phyloP scores from a whole-genome alignment of 2,113 vertebrate genomes.

The Tursiops truncatus region DNA sequence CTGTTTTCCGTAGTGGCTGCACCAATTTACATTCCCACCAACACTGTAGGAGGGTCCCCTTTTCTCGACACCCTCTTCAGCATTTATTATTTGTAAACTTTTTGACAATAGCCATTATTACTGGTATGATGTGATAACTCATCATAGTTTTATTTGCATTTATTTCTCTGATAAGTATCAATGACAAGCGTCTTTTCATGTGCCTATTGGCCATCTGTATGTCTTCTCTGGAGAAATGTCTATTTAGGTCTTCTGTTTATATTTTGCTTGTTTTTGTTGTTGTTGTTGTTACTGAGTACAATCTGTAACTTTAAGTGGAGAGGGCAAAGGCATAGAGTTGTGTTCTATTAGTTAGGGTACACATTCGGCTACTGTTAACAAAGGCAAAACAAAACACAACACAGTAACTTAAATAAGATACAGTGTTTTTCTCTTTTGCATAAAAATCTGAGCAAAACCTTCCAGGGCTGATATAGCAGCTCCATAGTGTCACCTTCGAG shows the following conservation, averaged over 20 bases:
- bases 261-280: not conserved
- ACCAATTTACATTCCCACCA: not conserved
- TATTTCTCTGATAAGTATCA: not conserved
- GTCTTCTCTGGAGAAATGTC: not conserved
- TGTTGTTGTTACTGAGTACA: not conserved
- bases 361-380: not conserved
- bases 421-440: not conserved
- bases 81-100: not conserved
- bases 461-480: not conserved
- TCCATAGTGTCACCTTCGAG: not conserved
- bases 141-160: not conserved
- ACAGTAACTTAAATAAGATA: not conserved
- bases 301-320: not conserved
- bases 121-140: not conserved
- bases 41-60: not conserved
- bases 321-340: not conserved
- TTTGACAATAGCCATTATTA: not conserved
- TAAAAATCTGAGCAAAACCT: not conserved
- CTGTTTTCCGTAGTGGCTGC: not conserved
- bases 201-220: not conserved
- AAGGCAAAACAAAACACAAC: not conserved
- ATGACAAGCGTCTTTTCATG: not conserved
- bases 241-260: not conserved
- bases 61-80: not conserved
- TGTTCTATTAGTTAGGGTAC: not conserved